Conservation (phyloP, 1,140 invertebrate species). For the Aradophagus sp. region DNA sequence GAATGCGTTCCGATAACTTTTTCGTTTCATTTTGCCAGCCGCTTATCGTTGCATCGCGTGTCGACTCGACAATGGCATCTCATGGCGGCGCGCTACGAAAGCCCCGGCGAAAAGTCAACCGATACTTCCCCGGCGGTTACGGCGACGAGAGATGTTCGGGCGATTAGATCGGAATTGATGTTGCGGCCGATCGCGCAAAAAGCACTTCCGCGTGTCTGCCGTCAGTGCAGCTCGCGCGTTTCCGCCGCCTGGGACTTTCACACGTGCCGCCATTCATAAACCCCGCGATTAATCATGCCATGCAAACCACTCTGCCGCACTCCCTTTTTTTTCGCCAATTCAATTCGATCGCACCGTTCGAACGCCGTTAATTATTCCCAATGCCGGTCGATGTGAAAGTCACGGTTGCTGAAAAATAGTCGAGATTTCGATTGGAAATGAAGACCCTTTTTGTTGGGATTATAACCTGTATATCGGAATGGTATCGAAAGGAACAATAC, state of each 20-base stretch:
- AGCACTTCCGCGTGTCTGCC: slow-evolving; percentile 45
- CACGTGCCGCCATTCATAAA: slow-evolving; percentile 48
- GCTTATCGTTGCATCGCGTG: slow-evolving; percentile 17
- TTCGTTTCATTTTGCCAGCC: background rate
- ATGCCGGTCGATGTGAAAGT: no score
- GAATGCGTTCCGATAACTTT: no score
- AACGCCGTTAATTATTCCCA: no score
- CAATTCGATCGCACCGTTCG: no score
- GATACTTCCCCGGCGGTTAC: slow-evolving; percentile 19
- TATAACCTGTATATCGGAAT: no score
- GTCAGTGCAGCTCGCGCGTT: slow-evolving; percentile 20
- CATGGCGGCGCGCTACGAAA: slow-evolving; percentile 22
- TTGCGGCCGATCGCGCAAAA: slow-evolving; percentile 40
- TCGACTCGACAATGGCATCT: slow-evolving; percentile 25
- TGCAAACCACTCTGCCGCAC: slow-evolving; percentile 6
- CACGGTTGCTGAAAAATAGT: no score
- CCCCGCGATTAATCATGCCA: slow-evolving; percentile 31
- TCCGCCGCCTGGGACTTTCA: slow-evolving; percentile 51
- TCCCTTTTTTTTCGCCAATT: background rate
- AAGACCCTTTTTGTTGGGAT: no score
- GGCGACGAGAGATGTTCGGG: slow-evolving; percentile 29
- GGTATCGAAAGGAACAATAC: no score
- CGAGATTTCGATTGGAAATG: background rate
- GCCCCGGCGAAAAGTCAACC: slow-evolving; percentile 29
- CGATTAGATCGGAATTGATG: slow-evolving; percentile 50